These are phyloP conservation scores for Paedocypris sp. DNA, from an alignment of 2,113 vertebrate species.

Conservation along the genomic window DNA sequence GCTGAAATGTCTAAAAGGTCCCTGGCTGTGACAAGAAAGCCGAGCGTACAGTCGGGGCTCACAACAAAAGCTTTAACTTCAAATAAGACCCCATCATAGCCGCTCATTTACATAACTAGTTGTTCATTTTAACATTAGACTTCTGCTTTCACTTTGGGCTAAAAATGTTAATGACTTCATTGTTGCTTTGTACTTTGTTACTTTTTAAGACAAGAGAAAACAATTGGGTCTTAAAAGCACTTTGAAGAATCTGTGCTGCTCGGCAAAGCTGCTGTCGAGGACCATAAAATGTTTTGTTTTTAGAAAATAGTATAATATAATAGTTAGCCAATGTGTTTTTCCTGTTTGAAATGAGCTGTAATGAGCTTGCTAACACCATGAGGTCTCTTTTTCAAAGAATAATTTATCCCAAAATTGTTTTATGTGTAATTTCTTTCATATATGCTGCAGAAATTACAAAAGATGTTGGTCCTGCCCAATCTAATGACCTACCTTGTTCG, in stretches of 20 bases:
- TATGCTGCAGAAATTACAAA: too few species aligned
- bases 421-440: too few species aligned
- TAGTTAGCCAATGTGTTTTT: too few species aligned
- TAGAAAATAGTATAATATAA: too few species aligned
- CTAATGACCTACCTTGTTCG: too few species aligned
- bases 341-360: too few species aligned
- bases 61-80: constrained; percentile 60
- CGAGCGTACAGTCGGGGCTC: constrained; percentile 52
- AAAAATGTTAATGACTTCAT: constrained; percentile 42
- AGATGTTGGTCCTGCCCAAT: too few species aligned
- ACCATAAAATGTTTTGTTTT: too few species aligned
- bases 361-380: too few species aligned
- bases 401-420: too few species aligned
- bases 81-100: constrained; percentile 53
- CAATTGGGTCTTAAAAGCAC: constrained; percentile 45
- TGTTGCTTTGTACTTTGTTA: constrained; percentile 25
- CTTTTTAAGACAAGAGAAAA: constrained; percentile 47
- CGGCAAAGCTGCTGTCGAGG: constrained; percentile 10
- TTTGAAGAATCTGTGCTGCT: constrained; percentile 29
- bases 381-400: too few species aligned
- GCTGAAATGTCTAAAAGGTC: constrained; percentile 63
- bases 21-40: constrained; percentile 56
- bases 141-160: constrained; percentile 45
- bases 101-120: constrained; percentile 57
- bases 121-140: constrained; percentile 50